Conservation (phyloP, 2,888 invertebrate species). For the Andrena dorsata region DNA sequence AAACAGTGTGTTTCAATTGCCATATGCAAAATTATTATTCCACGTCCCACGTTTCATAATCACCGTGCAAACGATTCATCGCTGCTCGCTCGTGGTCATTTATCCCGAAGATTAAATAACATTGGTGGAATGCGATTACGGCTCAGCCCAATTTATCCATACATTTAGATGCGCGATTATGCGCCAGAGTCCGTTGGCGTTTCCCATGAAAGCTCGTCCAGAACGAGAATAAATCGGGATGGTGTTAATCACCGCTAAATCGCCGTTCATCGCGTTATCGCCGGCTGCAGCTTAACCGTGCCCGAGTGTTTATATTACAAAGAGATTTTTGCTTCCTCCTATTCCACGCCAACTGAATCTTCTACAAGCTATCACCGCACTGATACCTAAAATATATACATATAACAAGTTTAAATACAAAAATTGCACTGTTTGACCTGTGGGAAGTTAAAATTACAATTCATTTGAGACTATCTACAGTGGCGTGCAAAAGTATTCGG, state of each 20-base stretch:
- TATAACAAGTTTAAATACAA: too few species aligned
- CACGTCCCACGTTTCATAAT: not conserved
- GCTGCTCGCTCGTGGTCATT: not conserved
- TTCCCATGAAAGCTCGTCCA: not conserved
- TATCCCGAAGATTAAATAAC: slow-evolving; percentile 13
- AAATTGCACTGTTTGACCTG: too few species aligned
- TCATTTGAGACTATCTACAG: too few species aligned
- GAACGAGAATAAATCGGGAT: not conserved
- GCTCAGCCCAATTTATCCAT: not conserved
- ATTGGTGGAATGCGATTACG: not conserved
- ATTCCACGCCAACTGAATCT: not conserved
- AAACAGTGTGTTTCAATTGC: not conserved
- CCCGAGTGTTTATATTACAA: not conserved
- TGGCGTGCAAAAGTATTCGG: too few species aligned
- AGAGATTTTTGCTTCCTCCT: not conserved
- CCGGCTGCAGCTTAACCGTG: not conserved
- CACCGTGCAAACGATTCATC: not conserved
- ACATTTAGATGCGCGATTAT: slow-evolving; percentile 2
- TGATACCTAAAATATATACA: too few species aligned
- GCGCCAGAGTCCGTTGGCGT: not conserved
- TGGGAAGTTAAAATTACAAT: too few species aligned
- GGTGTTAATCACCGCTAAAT: slow-evolving; percentile 5
- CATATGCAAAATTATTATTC: not conserved
- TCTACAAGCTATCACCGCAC: too few species aligned
- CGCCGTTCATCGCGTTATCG: not conserved